Conservation (phyloP, 2,113 vertebrate species). For the Gasterosteus nipponicus region DNA sequence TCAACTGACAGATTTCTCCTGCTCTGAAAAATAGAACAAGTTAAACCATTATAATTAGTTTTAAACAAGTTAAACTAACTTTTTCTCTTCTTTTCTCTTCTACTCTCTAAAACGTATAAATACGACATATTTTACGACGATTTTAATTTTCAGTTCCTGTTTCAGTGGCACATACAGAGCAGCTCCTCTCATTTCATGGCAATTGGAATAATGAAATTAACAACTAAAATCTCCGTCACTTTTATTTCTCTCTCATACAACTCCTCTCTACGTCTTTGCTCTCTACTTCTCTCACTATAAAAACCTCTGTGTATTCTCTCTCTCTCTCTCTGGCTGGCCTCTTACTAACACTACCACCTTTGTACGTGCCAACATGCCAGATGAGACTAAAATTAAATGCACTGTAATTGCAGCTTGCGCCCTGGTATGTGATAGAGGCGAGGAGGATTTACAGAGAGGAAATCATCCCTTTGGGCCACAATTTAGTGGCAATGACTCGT, state of each 20-base stretch:
- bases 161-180: not conserved
- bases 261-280: constrained; percentile 36
- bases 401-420: constrained; percentile 62
- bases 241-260: constrained; percentile 14
- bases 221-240: not conserved
- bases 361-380: constrained; percentile 58
- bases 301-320: constrained; percentile 60
- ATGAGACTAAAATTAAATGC: constrained; percentile 75
- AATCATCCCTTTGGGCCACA: constrained; percentile 51
- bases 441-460: constrained; percentile 52
- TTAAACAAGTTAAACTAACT: not conserved
- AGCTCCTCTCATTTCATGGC: not conserved
- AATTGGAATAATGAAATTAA: not conserved
- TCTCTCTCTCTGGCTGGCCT: constrained; percentile 43
- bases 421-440: constrained; percentile 30
- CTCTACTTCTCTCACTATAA: constrained; percentile 55
- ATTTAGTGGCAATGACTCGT: constrained; percentile 19
- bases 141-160: not conserved
- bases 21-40: not conserved
- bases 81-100: not conserved
- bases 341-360: constrained; percentile 70
- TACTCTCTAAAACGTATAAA: not conserved
- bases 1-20: not conserved
- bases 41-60: not conserved
- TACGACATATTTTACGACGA: not conserved